Evolutionary conservation across 2,113 vertebrate genomes (phyloP), one percentile per base, ranked within the genome.

Genomic region (Silurus glanis): DNA sequence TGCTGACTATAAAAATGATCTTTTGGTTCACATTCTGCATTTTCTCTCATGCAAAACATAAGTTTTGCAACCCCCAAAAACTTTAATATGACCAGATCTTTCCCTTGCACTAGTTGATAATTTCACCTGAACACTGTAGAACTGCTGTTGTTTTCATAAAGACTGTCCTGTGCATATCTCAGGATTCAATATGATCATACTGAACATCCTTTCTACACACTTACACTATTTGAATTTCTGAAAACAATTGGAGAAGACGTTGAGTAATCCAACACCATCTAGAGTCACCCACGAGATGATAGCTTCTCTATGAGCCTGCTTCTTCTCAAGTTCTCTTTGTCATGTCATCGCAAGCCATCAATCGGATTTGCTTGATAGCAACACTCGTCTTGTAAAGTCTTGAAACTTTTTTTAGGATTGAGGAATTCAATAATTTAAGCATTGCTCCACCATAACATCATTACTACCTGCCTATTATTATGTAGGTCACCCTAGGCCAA

Each of bases 371-470:
- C 37, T 72, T 72, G 4, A 19, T 47, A 47, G 16, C 14, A 4
- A 45, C 16, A 47, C 6, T 5, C 14, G 23, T n/a, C 66, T 37
- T 67, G 66, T 25, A 14, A 37, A 37, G 28, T 37, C 28, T 37
- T 37, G 12, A 5, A 6, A 75, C 13, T 7, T 12, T 1, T 8
- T 76, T 55, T 25, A 56, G 75, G 53, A 78, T 78, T 89, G 62
- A 86, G 67, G 74, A 58, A 84, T 69, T 84, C 62, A 62, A 85
- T 47, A 78, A 76, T 69, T 55, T 6, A 55, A 82, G 88, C 88
- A 83, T 2, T 37, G 37, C 37, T 37, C 2, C 37, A 37, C 37
- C 37, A 37, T 37, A 37, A 37, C 37, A 37, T 37, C 37, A 37
- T 37, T 2, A 37, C 37, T 2, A 37, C 37, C 37, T 37, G 37